These are phyloP conservation scores for Drosophila repleta DNA, from an alignment of 1,140 invertebrate species.

Conservation along the genomic window DNA sequence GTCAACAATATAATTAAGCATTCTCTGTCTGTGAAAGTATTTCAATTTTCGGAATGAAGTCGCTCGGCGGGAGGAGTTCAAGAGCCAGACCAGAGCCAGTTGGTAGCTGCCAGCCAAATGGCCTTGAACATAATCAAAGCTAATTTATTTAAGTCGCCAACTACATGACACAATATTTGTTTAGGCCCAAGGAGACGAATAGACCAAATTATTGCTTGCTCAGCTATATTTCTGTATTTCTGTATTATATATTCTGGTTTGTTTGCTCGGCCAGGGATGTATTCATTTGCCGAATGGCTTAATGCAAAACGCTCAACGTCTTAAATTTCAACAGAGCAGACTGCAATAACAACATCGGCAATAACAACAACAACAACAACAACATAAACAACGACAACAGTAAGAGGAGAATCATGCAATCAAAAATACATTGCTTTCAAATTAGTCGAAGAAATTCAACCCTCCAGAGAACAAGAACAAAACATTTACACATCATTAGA, in stretches of 20 bases:
- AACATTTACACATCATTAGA: slow-evolving; percentile 62
- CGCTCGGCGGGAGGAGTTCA: slow-evolving; percentile 24
- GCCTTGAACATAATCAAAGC: slow-evolving; percentile 61
- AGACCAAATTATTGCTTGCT: slow-evolving; percentile 53
- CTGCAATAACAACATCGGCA: not conserved
- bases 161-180: slow-evolving; percentile 57
- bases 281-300: slow-evolving; percentile 1
- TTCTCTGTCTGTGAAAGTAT: slow-evolving; percentile 53
- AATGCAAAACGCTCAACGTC: slow-evolving; percentile 1
- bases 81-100: slow-evolving; percentile 6
- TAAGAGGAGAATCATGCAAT: slow-evolving; percentile 36
- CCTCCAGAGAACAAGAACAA: slow-evolving; percentile 24
- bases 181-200: slow-evolving; percentile 22
- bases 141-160: slow-evolving; percentile 76
- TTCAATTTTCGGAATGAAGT: slow-evolving; percentile 59
- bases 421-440: slow-evolving; percentile 54
- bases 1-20: slow-evolving; percentile 66
- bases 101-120: slow-evolving; percentile 17
- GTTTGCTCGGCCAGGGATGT: slow-evolving; percentile 8
- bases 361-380: too few species aligned
- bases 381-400: not conserved
- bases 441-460: slow-evolving; percentile 35
- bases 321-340: slow-evolving; percentile 34
- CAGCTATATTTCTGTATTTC: slow-evolving; percentile 30
- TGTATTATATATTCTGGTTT: slow-evolving; percentile 17